These are phyloP conservation scores for Diacarnus erythraeanus DNA, from an alignment of 37 sponge, comb jelly and placozoan species.

Conservation along the genomic window DNA sequence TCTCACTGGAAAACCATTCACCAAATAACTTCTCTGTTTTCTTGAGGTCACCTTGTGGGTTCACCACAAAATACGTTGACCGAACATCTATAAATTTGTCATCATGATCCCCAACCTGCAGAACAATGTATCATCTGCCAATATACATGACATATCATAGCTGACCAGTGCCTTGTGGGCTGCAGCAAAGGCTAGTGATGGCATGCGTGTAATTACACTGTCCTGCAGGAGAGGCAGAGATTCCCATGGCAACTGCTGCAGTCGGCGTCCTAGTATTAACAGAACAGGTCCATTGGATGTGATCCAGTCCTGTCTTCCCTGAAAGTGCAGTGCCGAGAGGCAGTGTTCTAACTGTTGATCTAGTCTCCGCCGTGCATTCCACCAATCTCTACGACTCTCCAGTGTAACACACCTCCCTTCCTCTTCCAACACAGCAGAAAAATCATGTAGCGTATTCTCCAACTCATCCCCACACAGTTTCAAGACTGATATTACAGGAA, in stretches of 20 bases:
- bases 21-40: conserved; percentile 67
- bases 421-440: neutral
- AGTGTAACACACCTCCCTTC: neutral
- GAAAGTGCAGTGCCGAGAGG: neutral
- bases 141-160: neutral
- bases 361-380: conserved; percentile 32
- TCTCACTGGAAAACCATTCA: conserved; percentile 52
- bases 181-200: conserved; percentile 65
- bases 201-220: conserved; percentile 57
- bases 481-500: neutral
- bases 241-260: conserved; percentile 75
- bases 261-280: conserved; percentile 14
- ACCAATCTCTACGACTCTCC: conserved; percentile 43
- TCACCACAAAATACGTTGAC: conserved; percentile 66
- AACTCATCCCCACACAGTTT: neutral
- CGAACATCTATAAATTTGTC: conserved; percentile 10
- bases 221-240: conserved; percentile 30
- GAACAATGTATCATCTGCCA: neutral
- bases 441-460: neutral
- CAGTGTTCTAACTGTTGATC: conserved; percentile 13
- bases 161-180: conserved; percentile 50
- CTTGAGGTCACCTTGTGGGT: conserved; percentile 66
- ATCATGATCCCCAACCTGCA: neutral
- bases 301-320: neutral
- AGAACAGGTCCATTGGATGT: conserved; percentile 18